phyloP scores from a whole-genome alignment of 1,140 invertebrate genomes.

The Chironomus striatipennis region DNA sequence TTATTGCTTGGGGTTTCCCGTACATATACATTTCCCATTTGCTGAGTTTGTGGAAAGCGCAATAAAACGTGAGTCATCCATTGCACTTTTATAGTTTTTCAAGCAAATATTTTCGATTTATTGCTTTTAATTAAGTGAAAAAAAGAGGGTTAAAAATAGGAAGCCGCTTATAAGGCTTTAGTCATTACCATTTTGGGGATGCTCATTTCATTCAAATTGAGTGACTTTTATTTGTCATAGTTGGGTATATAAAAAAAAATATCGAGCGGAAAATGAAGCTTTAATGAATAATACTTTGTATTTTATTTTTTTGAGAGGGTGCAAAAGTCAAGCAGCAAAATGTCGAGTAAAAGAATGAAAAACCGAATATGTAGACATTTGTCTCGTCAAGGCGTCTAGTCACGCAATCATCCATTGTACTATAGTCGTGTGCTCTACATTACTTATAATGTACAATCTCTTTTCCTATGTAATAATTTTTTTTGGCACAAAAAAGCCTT shows the following conservation, averaged over 20 bases:
- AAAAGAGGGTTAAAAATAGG: neutral
- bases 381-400: constrained; percentile 25
- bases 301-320: constrained; percentile 1
- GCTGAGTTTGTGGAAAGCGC: neutral
- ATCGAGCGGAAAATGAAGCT: neutral
- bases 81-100: constrained; percentile 9
- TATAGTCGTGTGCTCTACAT: neutral
- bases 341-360: neutral
- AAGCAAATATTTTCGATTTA: neutral
- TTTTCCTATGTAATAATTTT: neutral
- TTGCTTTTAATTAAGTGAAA: neutral
- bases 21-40: neutral
- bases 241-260: neutral
- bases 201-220: neutral
- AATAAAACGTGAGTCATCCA: neutral
- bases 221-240: neutral
- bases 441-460: neutral
- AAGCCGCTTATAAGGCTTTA: neutral
- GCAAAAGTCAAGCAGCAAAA: neutral
- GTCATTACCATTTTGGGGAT: neutral
- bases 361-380: constrained; percentile 9
- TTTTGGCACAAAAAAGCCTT: neutral
- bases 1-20: constrained; percentile 21
- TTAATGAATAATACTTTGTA: neutral
- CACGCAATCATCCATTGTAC: constrained; percentile 16